Conservation (phyloP, 2,113 vertebrate genomes). For the Philantomba maxwellii region DNA sequence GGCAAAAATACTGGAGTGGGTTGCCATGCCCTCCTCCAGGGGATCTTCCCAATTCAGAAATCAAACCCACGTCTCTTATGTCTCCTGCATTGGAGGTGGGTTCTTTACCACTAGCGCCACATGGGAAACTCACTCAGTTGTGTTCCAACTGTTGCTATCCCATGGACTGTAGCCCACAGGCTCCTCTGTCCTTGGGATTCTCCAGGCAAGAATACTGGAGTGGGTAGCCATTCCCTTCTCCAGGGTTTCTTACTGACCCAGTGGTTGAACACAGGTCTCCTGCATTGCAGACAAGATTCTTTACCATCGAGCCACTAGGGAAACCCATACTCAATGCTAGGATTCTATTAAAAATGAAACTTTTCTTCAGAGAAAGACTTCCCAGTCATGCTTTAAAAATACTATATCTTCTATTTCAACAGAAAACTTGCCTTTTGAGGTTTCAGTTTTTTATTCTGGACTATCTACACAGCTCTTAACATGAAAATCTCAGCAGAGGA, state of each 20-base stretch:
- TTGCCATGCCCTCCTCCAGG: not conserved
- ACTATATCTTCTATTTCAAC: not conserved
- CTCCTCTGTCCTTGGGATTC: not conserved
- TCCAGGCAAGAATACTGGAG: not conserved
- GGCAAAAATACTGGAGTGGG: not conserved
- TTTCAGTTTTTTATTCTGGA: not conserved
- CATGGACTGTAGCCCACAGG: not conserved
- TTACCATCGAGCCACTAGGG: not conserved
- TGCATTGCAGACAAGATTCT: not conserved
- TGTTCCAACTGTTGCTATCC: not conserved
- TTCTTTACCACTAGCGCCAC: not conserved
- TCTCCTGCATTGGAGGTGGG: not conserved
- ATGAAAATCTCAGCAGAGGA: not conserved
- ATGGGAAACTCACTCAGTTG: not conserved
- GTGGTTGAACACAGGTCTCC: not conserved
- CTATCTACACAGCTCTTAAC: not conserved
- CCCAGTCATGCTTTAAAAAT: not conserved
- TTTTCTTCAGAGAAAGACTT: not conserved
- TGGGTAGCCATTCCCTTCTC: not conserved
- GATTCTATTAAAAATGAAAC: not conserved
- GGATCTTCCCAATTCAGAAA: not conserved
- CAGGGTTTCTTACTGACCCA: not conserved
- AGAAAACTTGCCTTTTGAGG: not conserved
- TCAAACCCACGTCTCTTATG: not conserved
- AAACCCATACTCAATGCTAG: not conserved